Evolutionary conservation across 2,888 invertebrate genomes (phyloP), one percentile per base, ranked within the genome.

Genomic region (Antitype chi): DNA sequence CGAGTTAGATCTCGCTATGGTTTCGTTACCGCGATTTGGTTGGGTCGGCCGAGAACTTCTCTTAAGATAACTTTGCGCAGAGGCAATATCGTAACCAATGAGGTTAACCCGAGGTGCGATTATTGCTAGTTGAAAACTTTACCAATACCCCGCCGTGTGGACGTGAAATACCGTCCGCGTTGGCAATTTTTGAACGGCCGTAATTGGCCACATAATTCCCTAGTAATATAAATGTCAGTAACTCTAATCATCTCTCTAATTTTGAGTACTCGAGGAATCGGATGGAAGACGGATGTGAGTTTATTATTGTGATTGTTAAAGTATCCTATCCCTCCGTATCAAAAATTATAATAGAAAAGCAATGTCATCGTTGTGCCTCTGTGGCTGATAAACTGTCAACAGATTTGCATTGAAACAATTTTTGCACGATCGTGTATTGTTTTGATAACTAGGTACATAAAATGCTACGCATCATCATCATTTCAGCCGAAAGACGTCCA

Each of bases 101-200:
- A 98, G 98, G 98, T 98, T 97, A 96, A 97, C 97, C 98, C 97
- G 98, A 98, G 98, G 97, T 98, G 98, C 98, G 98, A 98, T 98
- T 98, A 98, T 98, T 98, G 98, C 98, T 98, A 98, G 98, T 98
- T 98, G 98, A 98, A 98, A 98, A 98, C 98, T 98, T 98, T 98
- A 95, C 95, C 95, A 95, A 95, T 95, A 95, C 95, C 95, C 95
- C 95, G 95, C 95, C 95, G 84, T 93, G 95, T 94, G 95, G 95
- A 94, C 95, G 95, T 94, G 95, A 94, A 95, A 95, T 92, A 95
- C 94, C 95, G 95, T 94, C 95, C 95, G 93, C 95, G 92, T 92
- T 93, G 95, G 95, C 95, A 95, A 94, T 95, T 95, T 95, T 95
- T 95, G 94, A 85, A 94, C 86, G 93, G 94, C 94, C 88, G 91